These are phyloP conservation scores for Oostethus manadensis DNA, from an alignment of 2,113 vertebrate species.

Conservation along the genomic window DNA sequence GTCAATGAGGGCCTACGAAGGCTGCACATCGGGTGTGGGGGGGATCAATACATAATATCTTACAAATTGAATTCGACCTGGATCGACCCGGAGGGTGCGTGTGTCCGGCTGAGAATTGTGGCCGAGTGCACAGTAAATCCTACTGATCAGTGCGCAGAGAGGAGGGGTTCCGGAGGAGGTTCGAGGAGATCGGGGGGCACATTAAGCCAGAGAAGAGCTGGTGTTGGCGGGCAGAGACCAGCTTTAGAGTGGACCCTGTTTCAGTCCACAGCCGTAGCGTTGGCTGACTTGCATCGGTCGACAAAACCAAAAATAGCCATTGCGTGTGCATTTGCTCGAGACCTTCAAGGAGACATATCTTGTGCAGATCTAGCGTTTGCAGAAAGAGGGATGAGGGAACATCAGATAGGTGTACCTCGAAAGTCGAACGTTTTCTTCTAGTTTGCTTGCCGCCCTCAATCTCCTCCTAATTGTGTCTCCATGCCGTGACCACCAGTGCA, in stretches of 20 bases:
- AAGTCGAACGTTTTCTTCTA: too few relatives aligned
- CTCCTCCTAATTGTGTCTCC: too few relatives aligned
- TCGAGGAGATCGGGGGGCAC: constrained; percentile 8
- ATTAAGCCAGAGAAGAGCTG: constrained; percentile 38
- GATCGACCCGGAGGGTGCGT: constrained; percentile 70
- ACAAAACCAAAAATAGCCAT: too few relatives aligned
- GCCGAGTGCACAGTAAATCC: constrained; percentile 70
- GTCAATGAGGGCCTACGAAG: constrained; percentile 65
- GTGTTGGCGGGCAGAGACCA: constrained; percentile 27
- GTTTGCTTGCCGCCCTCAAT: too few relatives aligned
- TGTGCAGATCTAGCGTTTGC: too few relatives aligned
- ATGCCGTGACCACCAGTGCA: background rate
- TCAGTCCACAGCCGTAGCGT: too few relatives aligned
- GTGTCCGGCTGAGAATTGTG: constrained; percentile 60
- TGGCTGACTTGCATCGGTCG: too few relatives aligned
- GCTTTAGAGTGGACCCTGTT: constrained; percentile 6
- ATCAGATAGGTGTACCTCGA: too few relatives aligned
- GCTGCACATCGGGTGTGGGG: constrained; percentile 21
- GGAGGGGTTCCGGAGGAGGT: background rate
- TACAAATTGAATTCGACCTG: constrained; percentile 82
- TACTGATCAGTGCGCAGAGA: constrained; percentile 55
- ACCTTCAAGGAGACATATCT: too few relatives aligned
- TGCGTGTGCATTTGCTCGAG: too few relatives aligned
- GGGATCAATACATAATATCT: constrained; percentile 81
- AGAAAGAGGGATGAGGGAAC: too few relatives aligned